A percentile compares a stretch with the other conserved stretches of the same genome.
These are phyloP conservation scores for Loriculus beryllinus DNA, from an alignment of 2,797 vertebrate genomes.

Conservation along the genomic window DNA sequence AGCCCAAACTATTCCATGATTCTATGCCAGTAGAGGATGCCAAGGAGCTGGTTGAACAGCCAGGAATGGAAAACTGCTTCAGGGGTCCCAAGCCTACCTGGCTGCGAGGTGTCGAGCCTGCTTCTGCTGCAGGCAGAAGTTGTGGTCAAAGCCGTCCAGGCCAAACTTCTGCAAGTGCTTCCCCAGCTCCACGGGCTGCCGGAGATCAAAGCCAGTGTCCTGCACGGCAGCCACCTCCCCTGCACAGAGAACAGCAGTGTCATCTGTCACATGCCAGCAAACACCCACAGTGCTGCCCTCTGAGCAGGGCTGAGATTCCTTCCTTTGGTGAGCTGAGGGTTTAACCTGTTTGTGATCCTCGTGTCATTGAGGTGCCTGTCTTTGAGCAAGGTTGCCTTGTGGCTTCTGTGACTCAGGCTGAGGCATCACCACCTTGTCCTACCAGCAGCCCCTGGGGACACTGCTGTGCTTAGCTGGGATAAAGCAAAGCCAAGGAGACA, in stretches of 20 bases:
- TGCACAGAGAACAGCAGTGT: constrained; percentile 37
- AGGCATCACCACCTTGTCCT: not conserved
- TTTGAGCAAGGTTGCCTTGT: not conserved
- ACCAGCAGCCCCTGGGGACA: not conserved
- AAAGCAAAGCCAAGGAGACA: not conserved
- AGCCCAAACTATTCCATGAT: not conserved
- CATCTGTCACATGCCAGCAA: not conserved
- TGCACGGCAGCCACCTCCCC: constrained; percentile 85
- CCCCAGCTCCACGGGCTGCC: constrained; percentile 81
- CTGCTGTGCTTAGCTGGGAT: not conserved
- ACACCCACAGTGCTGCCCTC: fast-evolving
- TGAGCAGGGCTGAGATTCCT: not conserved
- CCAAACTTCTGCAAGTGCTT: constrained; percentile 78
- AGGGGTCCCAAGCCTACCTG: not conserved
- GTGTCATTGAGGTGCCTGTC: fast-evolving
- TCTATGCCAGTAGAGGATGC: not conserved
- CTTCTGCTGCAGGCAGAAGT: constrained; percentile 84
- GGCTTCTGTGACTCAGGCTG: not conserved
- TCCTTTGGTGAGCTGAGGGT: not conserved
- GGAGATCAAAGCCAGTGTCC: constrained; percentile 86
- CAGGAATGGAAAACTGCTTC: not conserved
- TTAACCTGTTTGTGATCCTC: not conserved
- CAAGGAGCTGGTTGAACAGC: not conserved
- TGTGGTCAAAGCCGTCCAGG: constrained; percentile 90
- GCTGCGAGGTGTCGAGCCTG: constrained; percentile 67